Conservation (phyloP, 2,113 vertebrate genomes). For the Spermophilus dauricus region DNA sequence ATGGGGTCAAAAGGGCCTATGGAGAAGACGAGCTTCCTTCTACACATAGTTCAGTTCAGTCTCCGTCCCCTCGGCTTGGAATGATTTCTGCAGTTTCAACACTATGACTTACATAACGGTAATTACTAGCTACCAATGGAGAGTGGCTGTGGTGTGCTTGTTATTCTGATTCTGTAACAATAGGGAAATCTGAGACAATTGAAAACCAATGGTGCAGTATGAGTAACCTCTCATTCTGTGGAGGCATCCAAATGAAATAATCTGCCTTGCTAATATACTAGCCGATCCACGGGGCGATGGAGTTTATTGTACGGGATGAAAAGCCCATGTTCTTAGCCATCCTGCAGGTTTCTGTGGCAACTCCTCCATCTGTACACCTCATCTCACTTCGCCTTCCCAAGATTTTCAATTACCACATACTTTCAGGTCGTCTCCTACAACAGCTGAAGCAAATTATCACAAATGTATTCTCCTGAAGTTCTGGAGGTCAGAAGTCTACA, state of each 20-base stretch:
- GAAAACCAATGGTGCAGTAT: slow-evolving; percentile 7
- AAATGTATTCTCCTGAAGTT: neutral
- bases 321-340: neutral
- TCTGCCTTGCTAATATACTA: neutral
- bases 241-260: slow-evolving; percentile 55
- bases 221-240: slow-evolving; percentile 38
- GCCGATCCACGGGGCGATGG: neutral
- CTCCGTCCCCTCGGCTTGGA: neutral
- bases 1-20: neutral
- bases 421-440: fast-evolving
- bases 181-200: slow-evolving; percentile 57
- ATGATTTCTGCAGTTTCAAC: slow-evolving; percentile 58
- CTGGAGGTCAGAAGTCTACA: neutral
- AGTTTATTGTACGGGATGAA: neutral
- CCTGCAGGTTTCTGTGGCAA: neutral
- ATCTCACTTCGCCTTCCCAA: neutral
- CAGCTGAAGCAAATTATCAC: neutral
- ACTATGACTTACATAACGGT: slow-evolving; percentile 20
- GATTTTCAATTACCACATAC: neutral
- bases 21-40: neutral
- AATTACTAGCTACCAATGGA: slow-evolving; percentile 46
- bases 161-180: slow-evolving; percentile 50
- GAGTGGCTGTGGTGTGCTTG: neutral
- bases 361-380: neutral
- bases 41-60: neutral